Evolutionary conservation across 2,888 invertebrate genomes (phyloP), one percentile per base, ranked within the genome.

Genomic region (Eristalinus aeneus): DNA sequence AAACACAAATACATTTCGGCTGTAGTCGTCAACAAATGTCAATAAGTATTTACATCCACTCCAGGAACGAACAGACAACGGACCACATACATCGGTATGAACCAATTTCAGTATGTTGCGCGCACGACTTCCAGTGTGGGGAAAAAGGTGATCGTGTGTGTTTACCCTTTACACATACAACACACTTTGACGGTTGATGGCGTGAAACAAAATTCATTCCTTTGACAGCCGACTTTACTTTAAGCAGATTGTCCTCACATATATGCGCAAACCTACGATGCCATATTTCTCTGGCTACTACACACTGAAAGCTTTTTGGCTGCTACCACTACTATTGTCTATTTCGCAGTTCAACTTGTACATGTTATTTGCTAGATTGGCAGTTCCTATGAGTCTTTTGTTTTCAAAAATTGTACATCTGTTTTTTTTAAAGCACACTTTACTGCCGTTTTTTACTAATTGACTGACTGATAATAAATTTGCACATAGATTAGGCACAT

Each of bases 71-170:
- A 84, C 87, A 76, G 90, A 89, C 89, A 92, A 90, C 20, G 91
- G 91, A 16, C 91, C 91, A 86, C 91, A 90, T 3, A 92, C 81
- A 88, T 92, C 92, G 2, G 90, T 79, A 69, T 92, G 91, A 3
- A 92, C 74, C 23, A 91, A 16, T 34, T 91, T 90, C 32, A 92
- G 77, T 34, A 87, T 11, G 39, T 86, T 71, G 31, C 46, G 46
- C 9, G 46, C 46, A 46, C 46, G 46, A 46, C 9, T 46, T n/a
- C 9, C 4, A 46, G 2, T 46, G 12, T 46, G n/a, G 46, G 2
- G 46, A 3, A n/a, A 46, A 46, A 9, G 46, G 9, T 46, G 34
- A 39, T 79, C 88, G 77, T n/a, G 87, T 75, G 54, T 89, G 88
- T 64, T 89, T 90, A 3, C 88, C 90, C 76, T 89, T 83, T 12